Conservation (phyloP, 2,113 vertebrate species). For the Emydocephalus ijimae region DNA sequence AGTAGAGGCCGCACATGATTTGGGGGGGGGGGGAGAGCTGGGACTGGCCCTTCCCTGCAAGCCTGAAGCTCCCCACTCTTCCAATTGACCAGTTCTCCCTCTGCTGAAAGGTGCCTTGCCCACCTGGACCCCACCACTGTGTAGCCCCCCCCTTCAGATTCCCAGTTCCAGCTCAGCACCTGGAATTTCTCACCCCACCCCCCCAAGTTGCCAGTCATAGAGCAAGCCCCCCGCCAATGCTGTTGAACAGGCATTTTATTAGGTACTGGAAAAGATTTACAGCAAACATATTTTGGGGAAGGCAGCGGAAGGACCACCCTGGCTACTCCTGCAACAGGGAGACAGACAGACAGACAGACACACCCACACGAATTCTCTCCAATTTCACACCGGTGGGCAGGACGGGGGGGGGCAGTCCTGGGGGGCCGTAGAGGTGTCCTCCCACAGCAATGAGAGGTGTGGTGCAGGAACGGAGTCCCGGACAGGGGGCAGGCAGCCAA, state of each 20-base stretch:
- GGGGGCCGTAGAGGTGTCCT: background rate
- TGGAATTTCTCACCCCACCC: too few relatives aligned
- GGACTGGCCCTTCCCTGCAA: background rate
- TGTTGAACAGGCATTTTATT: background rate
- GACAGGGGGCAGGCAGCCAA: conserved; percentile 32
- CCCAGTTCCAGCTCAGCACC: accelerated
- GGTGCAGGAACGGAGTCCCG: background rate
- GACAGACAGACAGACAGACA: background rate
- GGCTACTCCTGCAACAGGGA: background rate
- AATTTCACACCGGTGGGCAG: background rate
- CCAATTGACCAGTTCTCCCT: too few relatives aligned
- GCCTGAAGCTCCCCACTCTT: background rate
- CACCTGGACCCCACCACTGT: background rate
- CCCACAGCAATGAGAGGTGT: accelerated
- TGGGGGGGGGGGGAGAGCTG: background rate
- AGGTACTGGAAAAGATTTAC: background rate
- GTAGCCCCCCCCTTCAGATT: too few relatives aligned
- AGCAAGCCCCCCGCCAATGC: background rate
- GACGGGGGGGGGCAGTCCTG: background rate
- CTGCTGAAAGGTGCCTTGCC: background rate
- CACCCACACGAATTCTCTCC: accelerated
- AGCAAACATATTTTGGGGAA: background rate
- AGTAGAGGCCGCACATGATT: background rate
- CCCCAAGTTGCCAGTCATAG: background rate
- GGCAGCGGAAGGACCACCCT: background rate